Evolutionary conservation across 2,888 invertebrate genomes (phyloP).

Genomic region (Caenorhabditis afra): DNA sequence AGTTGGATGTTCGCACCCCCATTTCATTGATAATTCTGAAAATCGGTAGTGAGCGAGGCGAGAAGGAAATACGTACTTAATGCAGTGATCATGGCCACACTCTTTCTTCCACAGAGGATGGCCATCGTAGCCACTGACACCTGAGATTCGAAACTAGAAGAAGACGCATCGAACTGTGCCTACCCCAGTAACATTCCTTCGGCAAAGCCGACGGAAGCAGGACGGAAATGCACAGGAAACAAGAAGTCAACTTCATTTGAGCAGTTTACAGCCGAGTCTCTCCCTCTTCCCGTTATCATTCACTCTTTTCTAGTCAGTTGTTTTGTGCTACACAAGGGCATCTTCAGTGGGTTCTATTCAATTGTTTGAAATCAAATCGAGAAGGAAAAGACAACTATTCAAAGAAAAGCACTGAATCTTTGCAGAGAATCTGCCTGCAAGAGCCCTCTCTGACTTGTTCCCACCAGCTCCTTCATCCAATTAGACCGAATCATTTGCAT

Average conservation of each 20-base stretch:
- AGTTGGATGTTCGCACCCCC: not conserved
- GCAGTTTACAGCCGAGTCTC: not conserved
- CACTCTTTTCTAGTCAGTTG: slow-evolving; percentile 13
- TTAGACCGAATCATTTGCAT: slow-evolving; percentile 53
- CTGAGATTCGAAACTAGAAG: slow-evolving; percentile 3
- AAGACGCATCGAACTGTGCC: not conserved
- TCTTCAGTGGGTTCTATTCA: slow-evolving; percentile 14
- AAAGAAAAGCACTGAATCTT: too few relatives aligned
- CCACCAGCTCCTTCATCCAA: slow-evolving; percentile 21
- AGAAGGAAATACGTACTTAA: not conserved
- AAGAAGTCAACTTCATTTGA: not conserved
- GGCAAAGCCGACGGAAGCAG: not conserved
- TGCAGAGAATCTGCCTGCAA: slow-evolving; percentile 5
- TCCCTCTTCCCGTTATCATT: slow-evolving; percentile 14
- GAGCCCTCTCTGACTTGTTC: slow-evolving; percentile 10
- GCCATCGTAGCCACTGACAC: not conserved
- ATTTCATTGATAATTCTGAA: slow-evolving; percentile 1
- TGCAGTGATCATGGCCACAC: not conserved
- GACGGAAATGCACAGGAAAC: not conserved
- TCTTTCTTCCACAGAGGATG: slow-evolving; percentile 7
- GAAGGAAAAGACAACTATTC: too few relatives aligned
- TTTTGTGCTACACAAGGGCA: slow-evolving; percentile 17
- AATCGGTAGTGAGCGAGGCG: not conserved
- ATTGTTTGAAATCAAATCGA: slow-evolving; percentile 23
- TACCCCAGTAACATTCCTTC: slow-evolving; percentile 35